Conservation (phyloP, 2,113 vertebrate species). For the Myotis brandtii region DNA sequence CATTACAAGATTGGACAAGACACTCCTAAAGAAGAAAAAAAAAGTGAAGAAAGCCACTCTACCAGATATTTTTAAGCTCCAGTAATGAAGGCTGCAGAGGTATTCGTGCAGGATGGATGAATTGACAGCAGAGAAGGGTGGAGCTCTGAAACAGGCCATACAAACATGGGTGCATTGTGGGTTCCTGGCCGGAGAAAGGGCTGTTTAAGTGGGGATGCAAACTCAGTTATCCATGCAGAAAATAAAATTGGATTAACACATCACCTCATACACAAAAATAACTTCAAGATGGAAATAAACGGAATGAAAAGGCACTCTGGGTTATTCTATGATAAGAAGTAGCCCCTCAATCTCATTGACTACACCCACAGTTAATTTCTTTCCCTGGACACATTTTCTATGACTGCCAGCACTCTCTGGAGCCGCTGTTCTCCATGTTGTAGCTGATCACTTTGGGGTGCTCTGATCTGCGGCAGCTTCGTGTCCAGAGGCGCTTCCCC, state of each 20-base stretch:
- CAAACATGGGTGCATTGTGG: background rate
- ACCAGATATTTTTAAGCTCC: background rate
- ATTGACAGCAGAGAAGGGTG: background rate
- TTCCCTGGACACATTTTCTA: background rate
- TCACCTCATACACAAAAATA: background rate
- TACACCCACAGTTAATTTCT: background rate
- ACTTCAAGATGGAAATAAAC: background rate
- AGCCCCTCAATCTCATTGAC: background rate
- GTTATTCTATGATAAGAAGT: background rate
- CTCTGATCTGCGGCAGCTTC: background rate
- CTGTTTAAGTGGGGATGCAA: background rate
- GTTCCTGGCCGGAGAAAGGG: background rate
- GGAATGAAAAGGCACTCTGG: background rate
- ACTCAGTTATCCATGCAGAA: background rate
- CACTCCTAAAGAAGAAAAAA: background rate
- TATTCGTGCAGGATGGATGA: background rate
- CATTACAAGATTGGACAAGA: background rate
- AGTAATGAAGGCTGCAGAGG: background rate
- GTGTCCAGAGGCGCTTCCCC: rapidly evolving
- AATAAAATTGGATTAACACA: background rate
- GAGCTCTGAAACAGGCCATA: background rate
- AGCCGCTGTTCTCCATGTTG: background rate
- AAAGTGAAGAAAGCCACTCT: background rate
- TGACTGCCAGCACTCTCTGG: background rate
- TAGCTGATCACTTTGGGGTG: background rate